These are phyloP conservation scores for Nerophis ophidion DNA, from an alignment of 2,113 vertebrate species.

Conservation along the genomic window DNA sequence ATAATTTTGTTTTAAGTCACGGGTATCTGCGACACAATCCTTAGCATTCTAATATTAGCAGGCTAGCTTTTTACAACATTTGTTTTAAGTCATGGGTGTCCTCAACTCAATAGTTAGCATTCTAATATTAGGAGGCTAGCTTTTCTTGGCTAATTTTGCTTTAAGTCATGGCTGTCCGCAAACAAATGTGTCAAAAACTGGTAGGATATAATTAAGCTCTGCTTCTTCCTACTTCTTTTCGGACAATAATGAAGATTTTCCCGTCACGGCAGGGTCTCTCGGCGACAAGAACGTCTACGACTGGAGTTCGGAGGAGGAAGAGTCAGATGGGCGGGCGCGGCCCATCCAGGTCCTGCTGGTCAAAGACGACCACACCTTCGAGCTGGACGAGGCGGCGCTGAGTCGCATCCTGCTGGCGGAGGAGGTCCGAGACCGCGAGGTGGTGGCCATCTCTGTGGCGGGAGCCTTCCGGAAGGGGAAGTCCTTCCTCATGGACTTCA, in stretches of 20 bases:
- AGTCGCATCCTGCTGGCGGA: conserved; percentile 88
- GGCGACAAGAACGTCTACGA: conserved; percentile 82
- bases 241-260: not conserved
- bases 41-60: no score
- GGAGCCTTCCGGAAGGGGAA: conserved; percentile 98
- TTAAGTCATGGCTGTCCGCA: no score
- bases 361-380: conserved; percentile 95
- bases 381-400: conserved; percentile 88
- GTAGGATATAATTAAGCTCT: no score
- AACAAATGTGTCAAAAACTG: no score
- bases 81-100: no score
- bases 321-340: conserved; percentile 82
- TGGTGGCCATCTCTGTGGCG: conserved; percentile 92
- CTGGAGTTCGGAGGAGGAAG: conserved; percentile 97
- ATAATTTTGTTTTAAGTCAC: no score
- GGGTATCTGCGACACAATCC: no score
- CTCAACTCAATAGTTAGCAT: no score
- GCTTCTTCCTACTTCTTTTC: no score
- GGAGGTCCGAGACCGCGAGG: conserved; percentile 87
- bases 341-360: conserved; percentile 93
- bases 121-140: no score
- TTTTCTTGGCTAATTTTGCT: no score
- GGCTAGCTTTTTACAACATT: no score
- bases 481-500: conserved; percentile 99
- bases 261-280: conserved; percentile 69